Percentiles rank a stretch among this genome's conserved stretches.
Conservation (phyloP, 1,140 invertebrate genomes). For the Uloborus diversus region DNA sequence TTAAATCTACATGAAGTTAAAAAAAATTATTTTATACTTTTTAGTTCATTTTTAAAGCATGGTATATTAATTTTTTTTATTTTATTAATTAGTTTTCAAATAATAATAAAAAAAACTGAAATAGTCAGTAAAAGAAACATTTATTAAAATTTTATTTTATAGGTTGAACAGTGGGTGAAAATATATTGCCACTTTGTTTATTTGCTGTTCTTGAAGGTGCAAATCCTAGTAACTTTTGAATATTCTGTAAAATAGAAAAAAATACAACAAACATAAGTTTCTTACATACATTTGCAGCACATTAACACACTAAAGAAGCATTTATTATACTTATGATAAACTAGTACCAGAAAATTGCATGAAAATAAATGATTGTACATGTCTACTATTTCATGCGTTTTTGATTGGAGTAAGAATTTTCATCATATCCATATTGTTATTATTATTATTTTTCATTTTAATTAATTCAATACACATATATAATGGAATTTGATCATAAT, state of each 20-base stretch:
- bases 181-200: conserved; percentile 90
- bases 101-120: not conserved
- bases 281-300: too few species aligned
- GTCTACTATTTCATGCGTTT: too few species aligned
- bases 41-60: not conserved
- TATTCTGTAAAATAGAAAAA: conserved; percentile 79
- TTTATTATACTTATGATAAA: not conserved
- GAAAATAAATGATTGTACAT: too few species aligned
- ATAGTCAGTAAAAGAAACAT: not conserved
- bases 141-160: conserved; percentile 32
- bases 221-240: conserved; percentile 97
- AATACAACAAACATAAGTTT: conserved; percentile 27
- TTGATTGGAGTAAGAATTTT: too few species aligned
- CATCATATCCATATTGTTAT: too few species aligned
- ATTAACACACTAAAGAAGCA: not conserved
- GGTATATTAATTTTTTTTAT: not conserved
- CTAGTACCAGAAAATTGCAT: not conserved
- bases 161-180: conserved; percentile 69
- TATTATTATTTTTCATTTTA: too few species aligned
- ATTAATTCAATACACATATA: too few species aligned
- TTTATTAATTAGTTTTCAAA: not conserved
- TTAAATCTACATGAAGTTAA: too few species aligned
- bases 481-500: too few species aligned
- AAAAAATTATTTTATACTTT: too few species aligned
- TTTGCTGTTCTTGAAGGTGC: conserved; percentile 94